Conservation (phyloP, 2,888 invertebrate species). For the Herminia tarsipennalis region DNA sequence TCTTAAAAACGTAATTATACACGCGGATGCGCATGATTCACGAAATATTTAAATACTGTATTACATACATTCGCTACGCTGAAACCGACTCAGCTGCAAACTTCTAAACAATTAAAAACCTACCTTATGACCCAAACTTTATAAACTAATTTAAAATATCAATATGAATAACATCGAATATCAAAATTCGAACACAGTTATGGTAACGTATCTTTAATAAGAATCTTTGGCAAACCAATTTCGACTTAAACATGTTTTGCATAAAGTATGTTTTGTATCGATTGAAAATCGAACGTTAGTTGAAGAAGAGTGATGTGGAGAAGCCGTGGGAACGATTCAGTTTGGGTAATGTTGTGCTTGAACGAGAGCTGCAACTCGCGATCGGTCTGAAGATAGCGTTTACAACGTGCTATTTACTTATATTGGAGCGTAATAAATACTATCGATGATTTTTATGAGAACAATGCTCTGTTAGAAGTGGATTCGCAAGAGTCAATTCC, state of each 20-base stretch:
- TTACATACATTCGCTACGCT: conserved; percentile 62
- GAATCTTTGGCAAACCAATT: conserved; percentile 33
- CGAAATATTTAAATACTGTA: conserved; percentile 74
- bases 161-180: conserved; percentile 31
- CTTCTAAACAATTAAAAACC: conserved; percentile 8
- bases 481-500: conserved; percentile 26
- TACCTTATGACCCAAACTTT: accelerated
- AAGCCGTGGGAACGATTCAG: conserved; percentile 77
- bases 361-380: conserved; percentile 66
- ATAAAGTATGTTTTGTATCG: conserved; percentile 47
- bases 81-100: conserved; percentile 49
- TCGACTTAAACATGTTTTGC: conserved; percentile 18
- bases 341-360: conserved; percentile 63
- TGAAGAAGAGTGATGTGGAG: conserved; percentile 69
- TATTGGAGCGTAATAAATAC: conserved; percentile 49
- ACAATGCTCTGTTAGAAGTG: conserved; percentile 31
- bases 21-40: conserved; percentile 77
- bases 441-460: conserved; percentile 42
- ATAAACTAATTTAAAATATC: conserved; percentile 3
- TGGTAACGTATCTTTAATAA: conserved; percentile 56
- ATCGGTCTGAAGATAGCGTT: conserved; percentile 64
- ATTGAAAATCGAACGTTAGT: conserved; percentile 34
- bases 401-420: conserved; percentile 55
- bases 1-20: conserved; percentile 75
- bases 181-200: conserved; percentile 61